Evolutionary conservation across 92 coral and sea anemone genomes (phyloP).

Genomic region (Zoanthus sociatus): DNA sequence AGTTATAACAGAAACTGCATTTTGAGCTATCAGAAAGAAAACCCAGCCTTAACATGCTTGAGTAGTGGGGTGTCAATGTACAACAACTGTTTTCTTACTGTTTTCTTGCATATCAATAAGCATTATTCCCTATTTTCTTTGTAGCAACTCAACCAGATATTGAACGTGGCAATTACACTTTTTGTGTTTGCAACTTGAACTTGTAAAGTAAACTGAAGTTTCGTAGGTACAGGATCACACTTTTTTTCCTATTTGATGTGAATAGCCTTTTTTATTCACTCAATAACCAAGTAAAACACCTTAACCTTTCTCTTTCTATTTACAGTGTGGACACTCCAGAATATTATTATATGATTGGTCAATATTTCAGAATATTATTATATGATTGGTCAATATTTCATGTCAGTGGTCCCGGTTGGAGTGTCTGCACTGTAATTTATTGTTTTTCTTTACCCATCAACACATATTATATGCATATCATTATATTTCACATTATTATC

Average conservation of each 20-base stretch:
- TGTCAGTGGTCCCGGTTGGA: neutral
- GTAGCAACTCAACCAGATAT: conserved; percentile 15
- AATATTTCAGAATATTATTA: neutral
- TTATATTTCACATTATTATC: conserved; percentile 1
- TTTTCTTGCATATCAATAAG: conserved; percentile 3
- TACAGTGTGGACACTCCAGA: conserved; percentile 17
- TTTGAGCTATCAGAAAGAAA: conserved; percentile 7
- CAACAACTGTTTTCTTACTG: neutral
- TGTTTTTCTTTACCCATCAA: conserved; percentile 10
- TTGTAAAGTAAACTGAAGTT: conserved; percentile 9
- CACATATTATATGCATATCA: neutral
- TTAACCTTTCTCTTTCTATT: conserved; percentile 6
- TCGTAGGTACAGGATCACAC: conserved; percentile 17
- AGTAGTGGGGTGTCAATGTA: conserved; percentile 11
- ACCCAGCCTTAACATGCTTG: conserved; percentile 3
- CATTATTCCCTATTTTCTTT: conserved; percentile 12
- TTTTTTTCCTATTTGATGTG: conserved; percentile 8
- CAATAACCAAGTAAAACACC: conserved; percentile 14
- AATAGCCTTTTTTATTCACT: conserved; percentile 9
- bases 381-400: conserved; percentile 5
- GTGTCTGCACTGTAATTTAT: conserved; percentile 6
- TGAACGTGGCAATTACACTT: conserved; percentile 9
- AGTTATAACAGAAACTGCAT: conserved; percentile 7
- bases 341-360: conserved; percentile 7
- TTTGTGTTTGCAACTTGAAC: conserved; percentile 14